These are phyloP conservation scores for Paelopatides confundens DNA, from an alignment of 53 echinoderm and acorn worm genomes.

Conservation along the genomic window DNA sequence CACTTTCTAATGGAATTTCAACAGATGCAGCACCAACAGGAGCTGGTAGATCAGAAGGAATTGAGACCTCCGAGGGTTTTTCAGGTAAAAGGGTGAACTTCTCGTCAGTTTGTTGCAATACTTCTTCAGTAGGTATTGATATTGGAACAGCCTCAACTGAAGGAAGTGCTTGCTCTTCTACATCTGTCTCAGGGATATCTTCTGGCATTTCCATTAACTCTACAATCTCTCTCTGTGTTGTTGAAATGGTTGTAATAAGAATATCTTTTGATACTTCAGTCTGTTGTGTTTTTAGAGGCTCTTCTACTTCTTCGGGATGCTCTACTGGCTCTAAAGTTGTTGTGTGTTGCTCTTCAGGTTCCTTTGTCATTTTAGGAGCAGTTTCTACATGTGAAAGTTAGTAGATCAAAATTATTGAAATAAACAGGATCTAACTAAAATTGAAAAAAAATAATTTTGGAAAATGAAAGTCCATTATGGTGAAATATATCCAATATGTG, in stretches of 20 bases:
- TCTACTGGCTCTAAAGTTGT: slow-evolving; percentile 19
- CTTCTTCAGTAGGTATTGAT: background rate
- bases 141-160: background rate
- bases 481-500: no score
- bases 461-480: no score
- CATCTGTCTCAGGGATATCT: background rate
- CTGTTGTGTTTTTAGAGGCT: background rate
- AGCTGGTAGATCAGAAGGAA: background rate
- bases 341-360: background rate
- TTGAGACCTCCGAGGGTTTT: background rate
- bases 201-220: background rate
- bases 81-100: background rate
- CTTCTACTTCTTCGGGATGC: slow-evolving; percentile 9
- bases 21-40: slow-evolving; percentile 32
- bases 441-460: no score
- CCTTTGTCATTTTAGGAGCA: background rate
- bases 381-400: slow-evolving; percentile 46
- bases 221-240: background rate
- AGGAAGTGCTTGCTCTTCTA: background rate
- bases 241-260: background rate
- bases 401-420: no score
- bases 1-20: slow-evolving; percentile 29
- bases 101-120: background rate
- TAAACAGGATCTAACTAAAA: no score
- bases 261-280: slow-evolving; percentile 26